phyloP scores from a whole-genome alignment of 2,888 invertebrate species.

The Athalia cordata region DNA sequence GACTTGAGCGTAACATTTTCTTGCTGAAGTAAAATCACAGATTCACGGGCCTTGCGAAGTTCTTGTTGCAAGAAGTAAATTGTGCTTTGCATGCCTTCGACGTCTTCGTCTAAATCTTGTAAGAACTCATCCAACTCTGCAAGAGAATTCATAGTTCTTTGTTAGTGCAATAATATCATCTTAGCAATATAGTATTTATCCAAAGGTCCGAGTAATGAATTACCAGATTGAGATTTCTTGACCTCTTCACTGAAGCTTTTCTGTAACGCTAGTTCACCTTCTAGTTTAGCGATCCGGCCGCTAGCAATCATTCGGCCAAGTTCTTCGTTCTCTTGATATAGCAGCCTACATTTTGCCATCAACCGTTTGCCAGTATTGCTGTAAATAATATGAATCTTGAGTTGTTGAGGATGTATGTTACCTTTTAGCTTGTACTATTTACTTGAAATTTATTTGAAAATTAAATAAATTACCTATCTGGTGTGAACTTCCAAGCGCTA shows the following conservation, averaged over 20 bases:
- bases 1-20: constrained; percentile 73
- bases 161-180: background rate
- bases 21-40: constrained; percentile 79
- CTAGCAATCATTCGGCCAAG: constrained; percentile 96
- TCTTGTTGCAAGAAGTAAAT: constrained; percentile 96
- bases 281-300: constrained; percentile 94
- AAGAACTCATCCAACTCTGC: constrained; percentile 96
- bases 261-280: constrained; percentile 95
- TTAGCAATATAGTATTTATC: background rate
- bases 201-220: constrained; percentile 48
- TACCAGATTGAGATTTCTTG: constrained; percentile 96
- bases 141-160: constrained; percentile 50
- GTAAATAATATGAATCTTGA: constrained; percentile 51
- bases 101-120: constrained; percentile 96
- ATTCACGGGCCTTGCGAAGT: constrained; percentile 87
- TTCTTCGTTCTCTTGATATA: constrained; percentile 98
- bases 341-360: constrained; percentile 96
- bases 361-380: constrained; percentile 97
- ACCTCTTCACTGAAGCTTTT: constrained; percentile 97
- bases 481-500: constrained; percentile 99
- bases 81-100: constrained; percentile 99
- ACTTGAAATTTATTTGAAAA: background rate
- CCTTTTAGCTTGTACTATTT: background rate
- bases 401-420: no score
- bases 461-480: constrained; percentile 83